Conservation (phyloP, 2,797 vertebrate species). For the Myioborus miniatus region DNA sequence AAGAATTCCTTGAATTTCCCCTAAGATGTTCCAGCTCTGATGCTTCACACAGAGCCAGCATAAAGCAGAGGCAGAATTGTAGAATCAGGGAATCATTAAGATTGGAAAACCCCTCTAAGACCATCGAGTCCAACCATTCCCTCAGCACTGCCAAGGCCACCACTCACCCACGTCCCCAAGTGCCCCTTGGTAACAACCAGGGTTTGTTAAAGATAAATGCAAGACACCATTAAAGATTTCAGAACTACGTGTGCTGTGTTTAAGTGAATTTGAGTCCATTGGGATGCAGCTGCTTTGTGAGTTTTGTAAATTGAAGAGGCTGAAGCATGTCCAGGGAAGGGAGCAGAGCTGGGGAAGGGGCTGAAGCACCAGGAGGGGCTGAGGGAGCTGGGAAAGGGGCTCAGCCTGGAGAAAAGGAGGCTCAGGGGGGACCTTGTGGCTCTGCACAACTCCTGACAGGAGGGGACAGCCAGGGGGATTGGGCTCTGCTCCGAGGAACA, state of each 20-base stretch:
- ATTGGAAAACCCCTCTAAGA: not conserved
- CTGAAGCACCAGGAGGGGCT: not conserved
- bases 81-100: not conserved
- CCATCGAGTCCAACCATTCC: rapidly evolving
- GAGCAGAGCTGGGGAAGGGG: not conserved
- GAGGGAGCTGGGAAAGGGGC: not conserved
- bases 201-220: not conserved
- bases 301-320: not conserved
- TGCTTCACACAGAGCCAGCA: rapidly evolving
- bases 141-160: not conserved
- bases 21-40: rapidly evolving
- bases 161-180: not conserved
- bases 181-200: not conserved
- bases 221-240: not conserved
- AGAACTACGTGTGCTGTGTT: rapidly evolving
- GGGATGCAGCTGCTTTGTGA: not conserved
- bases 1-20: not conserved
- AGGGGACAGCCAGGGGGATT: rapidly evolving
- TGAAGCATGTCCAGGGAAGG: rapidly evolving
- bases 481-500: not conserved
- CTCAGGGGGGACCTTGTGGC: not conserved
- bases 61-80: not conserved
- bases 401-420: not conserved
- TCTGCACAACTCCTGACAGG: not conserved
- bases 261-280: not conserved